These are phyloP conservation scores for Nephrotoma appendiculata DNA, from an alignment of 2,888 invertebrate species.

Conservation along the genomic window DNA sequence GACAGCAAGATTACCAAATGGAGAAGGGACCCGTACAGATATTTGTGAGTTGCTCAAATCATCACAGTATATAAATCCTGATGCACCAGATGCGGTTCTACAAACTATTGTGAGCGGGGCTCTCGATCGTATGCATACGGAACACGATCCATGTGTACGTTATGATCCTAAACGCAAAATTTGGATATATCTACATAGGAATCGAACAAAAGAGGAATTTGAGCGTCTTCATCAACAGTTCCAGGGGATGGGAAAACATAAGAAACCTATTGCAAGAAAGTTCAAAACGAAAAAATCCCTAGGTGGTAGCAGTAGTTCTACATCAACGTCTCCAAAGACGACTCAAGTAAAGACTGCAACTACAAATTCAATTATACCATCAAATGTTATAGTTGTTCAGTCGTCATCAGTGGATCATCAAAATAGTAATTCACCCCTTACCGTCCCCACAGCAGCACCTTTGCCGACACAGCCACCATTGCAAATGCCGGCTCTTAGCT, in stretches of 20 bases:
- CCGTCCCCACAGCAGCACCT: not conserved
- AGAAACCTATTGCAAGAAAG: conserved; percentile 25
- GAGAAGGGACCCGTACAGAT: conserved; percentile 83
- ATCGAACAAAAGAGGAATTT: conserved; percentile 42
- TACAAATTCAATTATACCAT: conserved; percentile 7
- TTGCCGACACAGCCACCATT: conserved; percentile 1
- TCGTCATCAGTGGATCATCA: not conserved
- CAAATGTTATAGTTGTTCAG: conserved; percentile 11
- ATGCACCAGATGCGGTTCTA: conserved; percentile 29
- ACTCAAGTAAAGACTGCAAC: conserved; percentile 9
- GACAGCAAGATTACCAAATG: conserved; percentile 83
- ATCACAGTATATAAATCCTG: conserved; percentile 46
- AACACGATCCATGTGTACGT: conserved; percentile 81
- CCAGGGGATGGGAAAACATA: conserved; percentile 44
- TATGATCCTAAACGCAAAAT: conserved; percentile 83
- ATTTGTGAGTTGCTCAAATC: conserved; percentile 76
- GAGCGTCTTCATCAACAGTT: conserved; percentile 54
- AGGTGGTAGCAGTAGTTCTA: not conserved
- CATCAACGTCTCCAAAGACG: conserved; percentile 11
- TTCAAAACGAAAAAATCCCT: conserved; percentile 15
- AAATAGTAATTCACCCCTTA: not conserved
- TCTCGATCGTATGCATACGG: conserved; percentile 76
- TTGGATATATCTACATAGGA: conserved; percentile 90
- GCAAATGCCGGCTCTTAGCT: conserved; percentile 12
- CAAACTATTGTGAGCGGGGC: conserved; percentile 82